Evolutionary conservation across 2,797 vertebrate genomes (phyloP).

Genomic region (Tympanoctomys barrerae): DNA sequence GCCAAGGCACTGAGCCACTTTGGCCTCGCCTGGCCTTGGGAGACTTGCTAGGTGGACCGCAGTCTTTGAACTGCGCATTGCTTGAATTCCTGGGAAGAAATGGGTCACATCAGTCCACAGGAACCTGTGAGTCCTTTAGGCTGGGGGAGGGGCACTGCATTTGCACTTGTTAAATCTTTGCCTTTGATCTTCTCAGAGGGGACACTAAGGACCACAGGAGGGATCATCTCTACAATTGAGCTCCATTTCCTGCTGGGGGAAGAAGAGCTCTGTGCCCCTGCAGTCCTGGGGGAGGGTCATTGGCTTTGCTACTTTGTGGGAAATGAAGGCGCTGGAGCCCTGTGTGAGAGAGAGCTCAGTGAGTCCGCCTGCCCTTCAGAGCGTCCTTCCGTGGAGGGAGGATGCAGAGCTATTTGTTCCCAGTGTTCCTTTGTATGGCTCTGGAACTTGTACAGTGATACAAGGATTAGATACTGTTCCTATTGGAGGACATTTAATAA

Average conservation of each 20-base stretch:
- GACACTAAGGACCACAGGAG: background rate
- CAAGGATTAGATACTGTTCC: background rate
- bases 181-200: constrained; percentile 25
- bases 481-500: background rate
- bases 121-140: background rate
- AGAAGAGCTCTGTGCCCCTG: background rate
- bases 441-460: background rate
- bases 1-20: background rate
- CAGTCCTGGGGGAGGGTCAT: background rate
- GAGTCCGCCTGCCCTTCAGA: background rate
- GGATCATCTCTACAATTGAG: background rate
- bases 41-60: background rate
- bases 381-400: background rate
- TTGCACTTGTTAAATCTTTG: background rate
- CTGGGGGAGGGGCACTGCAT: background rate
- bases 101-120: background rate
- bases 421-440: background rate
- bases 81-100: background rate
- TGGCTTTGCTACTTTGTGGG: background rate
- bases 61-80: background rate
- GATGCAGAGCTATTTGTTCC: background rate
- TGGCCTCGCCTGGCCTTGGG: too few relatives aligned
- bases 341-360: background rate
- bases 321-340: background rate
- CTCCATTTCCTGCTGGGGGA: background rate